Percentiles rank a stretch among this genome's conserved stretches.
Conservation (phyloP, 2,888 invertebrate genomes). For the Tigriopus californicus region DNA sequence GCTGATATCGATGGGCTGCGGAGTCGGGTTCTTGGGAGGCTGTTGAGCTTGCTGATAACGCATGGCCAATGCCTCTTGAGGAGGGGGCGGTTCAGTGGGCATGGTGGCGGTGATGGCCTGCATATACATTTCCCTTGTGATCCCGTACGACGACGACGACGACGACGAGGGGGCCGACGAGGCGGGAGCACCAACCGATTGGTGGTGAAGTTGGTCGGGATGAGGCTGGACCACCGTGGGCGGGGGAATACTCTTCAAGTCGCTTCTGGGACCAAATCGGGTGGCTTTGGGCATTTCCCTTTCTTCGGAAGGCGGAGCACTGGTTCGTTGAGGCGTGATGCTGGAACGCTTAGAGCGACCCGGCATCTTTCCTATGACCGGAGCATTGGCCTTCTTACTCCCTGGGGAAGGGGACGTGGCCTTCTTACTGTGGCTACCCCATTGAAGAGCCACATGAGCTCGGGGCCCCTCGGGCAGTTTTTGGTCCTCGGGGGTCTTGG, state of each 20-base stretch:
- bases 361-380: constrained; percentile 10
- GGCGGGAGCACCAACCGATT: too few relatives aligned
- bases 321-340: too few relatives aligned
- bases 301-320: too few relatives aligned
- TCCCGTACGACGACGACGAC: too few relatives aligned
- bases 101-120: too few relatives aligned
- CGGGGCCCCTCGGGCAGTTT: neutral
- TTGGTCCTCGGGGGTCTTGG: too few relatives aligned
- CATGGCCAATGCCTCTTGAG: too few relatives aligned
- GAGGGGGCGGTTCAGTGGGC: too few relatives aligned
- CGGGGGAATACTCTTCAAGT: neutral
- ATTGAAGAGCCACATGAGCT: constrained; percentile 7
- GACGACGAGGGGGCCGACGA: too few relatives aligned
- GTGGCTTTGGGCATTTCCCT: neutral
- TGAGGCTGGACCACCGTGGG: neutral
- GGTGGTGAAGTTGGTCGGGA: neutral
- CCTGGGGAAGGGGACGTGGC: neutral
- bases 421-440: neutral
- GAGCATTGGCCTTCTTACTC: neutral
- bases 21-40: constrained; percentile 11
- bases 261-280: neutral
- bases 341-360: neutral
- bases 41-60: too few relatives aligned
- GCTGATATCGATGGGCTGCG: neutral
- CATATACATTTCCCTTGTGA: too few relatives aligned